Evolutionary conservation across 2,113 vertebrate species (phyloP), one percentile per base, ranked within the genome.

Genomic region (Coracopsis vasa): DNA sequence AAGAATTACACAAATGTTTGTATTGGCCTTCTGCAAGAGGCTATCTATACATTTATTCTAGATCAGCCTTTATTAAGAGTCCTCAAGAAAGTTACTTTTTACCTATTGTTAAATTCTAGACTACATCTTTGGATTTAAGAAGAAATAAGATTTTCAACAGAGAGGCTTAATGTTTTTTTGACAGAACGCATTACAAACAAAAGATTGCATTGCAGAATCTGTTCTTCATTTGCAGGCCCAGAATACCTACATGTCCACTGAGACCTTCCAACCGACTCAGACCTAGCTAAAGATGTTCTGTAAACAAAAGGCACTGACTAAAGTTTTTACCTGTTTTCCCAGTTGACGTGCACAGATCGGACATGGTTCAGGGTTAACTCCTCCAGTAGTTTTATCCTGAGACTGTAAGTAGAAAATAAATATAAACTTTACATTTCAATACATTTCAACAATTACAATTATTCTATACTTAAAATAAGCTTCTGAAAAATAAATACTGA

Each of bases 341-440:
- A 99, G 98, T 0, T 99, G 98, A 41, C 99, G 98, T 44, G 99
- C 98, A 97, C 99, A 99, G 96, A 99, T 99, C 7, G 99, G 99
- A 97, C 99, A 99, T 2, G 99, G 99, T 92, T 99, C 99, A 61
- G 99, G 99, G 97, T 99, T 99, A 97, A 99, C 91, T 44, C 98
- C 99, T 80, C 98, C 99, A 28, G 98, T 99, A 5, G 99, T 99
- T 97, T 99, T 99, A 97, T 99, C 99, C 97, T 99, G 99, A 94
- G 99, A 99, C 99, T 99, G 56, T 21, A 78, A 85, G 77, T 42
- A 86, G 61, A 48, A 84, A 89, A 82, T 81, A 20, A 45, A 7
- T 8, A 50, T 0, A 21, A 72, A 6, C 2, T 71, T 86, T 45
- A 13, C n/a, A 16, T 85, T 77, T 51, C 31, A 60, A 86, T 12